phyloP scores from a whole-genome alignment of 92 coral and sea anemone genomes.

The Paragorgia papillata region DNA sequence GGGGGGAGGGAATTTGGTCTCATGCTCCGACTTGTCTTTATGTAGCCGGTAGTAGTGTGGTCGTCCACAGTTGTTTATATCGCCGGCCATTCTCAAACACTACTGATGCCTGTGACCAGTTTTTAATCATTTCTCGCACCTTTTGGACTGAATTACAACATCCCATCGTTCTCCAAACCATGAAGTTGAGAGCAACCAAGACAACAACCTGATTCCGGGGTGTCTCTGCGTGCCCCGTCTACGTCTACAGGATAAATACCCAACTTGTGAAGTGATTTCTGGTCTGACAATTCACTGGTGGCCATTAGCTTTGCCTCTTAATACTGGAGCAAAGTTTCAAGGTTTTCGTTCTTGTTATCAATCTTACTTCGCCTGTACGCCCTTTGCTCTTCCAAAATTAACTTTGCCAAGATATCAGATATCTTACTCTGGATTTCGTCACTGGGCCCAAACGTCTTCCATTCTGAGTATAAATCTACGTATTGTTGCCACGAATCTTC shows the following conservation, averaged over 20 bases:
- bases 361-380: slow-evolving; percentile 26
- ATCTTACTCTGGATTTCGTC: slow-evolving; percentile 6
- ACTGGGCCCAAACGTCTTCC: slow-evolving; percentile 29
- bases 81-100: slow-evolving; percentile 14
- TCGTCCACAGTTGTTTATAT: slow-evolving; percentile 15
- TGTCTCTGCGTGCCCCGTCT: not conserved
- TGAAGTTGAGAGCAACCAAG: not conserved
- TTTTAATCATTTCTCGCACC: slow-evolving; percentile 15
- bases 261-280: not conserved
- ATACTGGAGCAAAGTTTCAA: not conserved
- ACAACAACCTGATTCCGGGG: not conserved
- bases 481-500: slow-evolving; percentile 17
- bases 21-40: not conserved
- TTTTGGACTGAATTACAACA: slow-evolving; percentile 15
- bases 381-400: slow-evolving; percentile 14
- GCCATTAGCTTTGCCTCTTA: slow-evolving; percentile 1
- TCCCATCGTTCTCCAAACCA: slow-evolving; percentile 11
- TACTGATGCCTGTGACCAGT: slow-evolving; percentile 20
- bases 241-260: not conserved
- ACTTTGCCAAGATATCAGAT: slow-evolving; percentile 19
- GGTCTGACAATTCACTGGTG: not conserved
- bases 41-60: slow-evolving; percentile 6
- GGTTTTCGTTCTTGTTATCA: slow-evolving; percentile 19
- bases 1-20: no score
- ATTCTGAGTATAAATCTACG: slow-evolving; percentile 16